Percentiles rank a stretch among this genome's conserved stretches.
phyloP scores from a whole-genome alignment of 35 echinoderm and acorn worm genomes.

The Eucidaris tribuloides region DNA sequence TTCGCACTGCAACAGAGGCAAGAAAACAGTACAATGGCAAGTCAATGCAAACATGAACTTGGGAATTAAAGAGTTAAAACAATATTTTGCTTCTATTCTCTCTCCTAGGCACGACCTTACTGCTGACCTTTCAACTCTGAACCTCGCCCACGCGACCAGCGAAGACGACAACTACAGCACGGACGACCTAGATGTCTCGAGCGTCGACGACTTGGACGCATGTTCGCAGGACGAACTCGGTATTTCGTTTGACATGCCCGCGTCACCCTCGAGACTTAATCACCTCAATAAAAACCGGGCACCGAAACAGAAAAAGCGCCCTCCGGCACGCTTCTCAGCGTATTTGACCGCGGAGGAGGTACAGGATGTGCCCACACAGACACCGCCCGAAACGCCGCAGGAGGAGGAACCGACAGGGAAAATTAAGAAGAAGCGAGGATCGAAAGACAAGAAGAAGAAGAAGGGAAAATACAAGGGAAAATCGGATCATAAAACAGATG shows the following conservation, averaged over 20 bases:
- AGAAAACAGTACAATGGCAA: slow-evolving; percentile 10
- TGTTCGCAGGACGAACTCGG: slow-evolving; percentile 14
- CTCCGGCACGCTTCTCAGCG: slow-evolving; percentile 49
- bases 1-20: too few species aligned
- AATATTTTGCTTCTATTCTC: slow-evolving; percentile 16
- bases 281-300: slow-evolving; percentile 88
- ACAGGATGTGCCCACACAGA: not conserved
- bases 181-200: slow-evolving; percentile 48
- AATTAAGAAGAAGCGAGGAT: slow-evolving; percentile 23
- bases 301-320: slow-evolving; percentile 57
- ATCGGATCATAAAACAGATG: slow-evolving; percentile 9
- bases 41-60: slow-evolving; percentile 42
- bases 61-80: slow-evolving; percentile 49
- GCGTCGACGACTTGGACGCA: slow-evolving; percentile 51
- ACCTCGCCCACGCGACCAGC: slow-evolving; percentile 56
- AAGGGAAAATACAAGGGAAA: slow-evolving; percentile 23
- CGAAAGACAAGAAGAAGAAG: slow-evolving; percentile 55
- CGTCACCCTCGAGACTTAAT: slow-evolving; percentile 44
- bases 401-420: slow-evolving; percentile 18
- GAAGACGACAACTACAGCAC: slow-evolving; percentile 89
- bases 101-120: slow-evolving; percentile 63
- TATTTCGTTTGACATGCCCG: slow-evolving; percentile 66
- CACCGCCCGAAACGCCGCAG: not conserved
- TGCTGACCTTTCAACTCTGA: slow-evolving; percentile 67
- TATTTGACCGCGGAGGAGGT: not conserved